Evolutionary conservation across 1,140 invertebrate genomes (phyloP), one percentile per base, ranked within the genome.

Genomic region (Anoplolepis gracilipes): DNA sequence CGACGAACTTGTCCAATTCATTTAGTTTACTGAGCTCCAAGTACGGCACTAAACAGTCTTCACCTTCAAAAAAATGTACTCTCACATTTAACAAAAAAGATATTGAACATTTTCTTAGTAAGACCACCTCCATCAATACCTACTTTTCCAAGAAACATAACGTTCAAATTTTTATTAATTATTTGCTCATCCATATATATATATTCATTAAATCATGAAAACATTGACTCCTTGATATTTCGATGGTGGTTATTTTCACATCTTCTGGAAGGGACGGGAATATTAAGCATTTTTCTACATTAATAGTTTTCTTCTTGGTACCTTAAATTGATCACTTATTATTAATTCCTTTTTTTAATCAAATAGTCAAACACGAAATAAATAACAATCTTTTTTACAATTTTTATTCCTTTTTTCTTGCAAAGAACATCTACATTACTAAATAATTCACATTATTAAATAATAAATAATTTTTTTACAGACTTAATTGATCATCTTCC

Each of bases 111-210:
- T 55, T 72, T 19, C 1, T 53, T 55, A 33, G 46, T 72, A 72
- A 72, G 46, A 33, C 46, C 42, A 1, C 46, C 69, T 6, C 28
- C 28, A 33, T 72, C 19, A 55, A 72, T 3, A 22, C 46, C 28
- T 33, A 55, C 22, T 3, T 72, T 28, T 53, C 69, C 46, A 33
- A 72, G 42, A 72, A 72, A 72, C 33, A 46, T 72, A 22, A 72
- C 46, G 0, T 5, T 4, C 8, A 72, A 72, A 13, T 22, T 72
- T 22, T 72, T 72, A 2, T 72, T 55, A 22, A 72, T 6, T 72
- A 72, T 16, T 49, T 49, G 3, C 10, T 70, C 42, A 30, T 70
- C 67, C 2, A 4, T 49, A 1, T 49, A 5, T 49, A 70, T 25
- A 70, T 4, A 70, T 19, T 49, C 25, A 70, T 30, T 49, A 72